phyloP scores from a whole-genome alignment of 37 sponge, comb jelly and placozoan species.

The Aplysina aerophoba region DNA sequence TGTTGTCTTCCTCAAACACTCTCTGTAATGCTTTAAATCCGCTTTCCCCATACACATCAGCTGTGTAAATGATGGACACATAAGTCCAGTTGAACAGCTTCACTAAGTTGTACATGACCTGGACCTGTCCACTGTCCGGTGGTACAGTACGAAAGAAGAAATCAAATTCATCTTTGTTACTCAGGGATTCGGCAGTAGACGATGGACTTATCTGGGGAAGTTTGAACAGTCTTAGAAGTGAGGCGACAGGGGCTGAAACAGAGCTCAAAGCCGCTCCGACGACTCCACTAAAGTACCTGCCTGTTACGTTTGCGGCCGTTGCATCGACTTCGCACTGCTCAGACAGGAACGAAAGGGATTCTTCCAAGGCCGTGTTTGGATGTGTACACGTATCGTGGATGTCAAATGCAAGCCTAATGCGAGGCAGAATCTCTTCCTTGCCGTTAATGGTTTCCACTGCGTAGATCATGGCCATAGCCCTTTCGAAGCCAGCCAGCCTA shows the following conservation, averaged over 20 bases:
- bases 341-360: conserved; percentile 13
- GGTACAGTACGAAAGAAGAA: conserved; percentile 39
- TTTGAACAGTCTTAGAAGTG: conserved; percentile 13
- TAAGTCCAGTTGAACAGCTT: conserved; percentile 22
- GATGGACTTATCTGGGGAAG: conserved; percentile 43
- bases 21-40: not conserved
- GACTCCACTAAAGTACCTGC: not conserved
- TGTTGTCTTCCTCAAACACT: no score
- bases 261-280: conserved; percentile 27
- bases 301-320: not conserved
- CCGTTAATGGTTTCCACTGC: conserved; percentile 22
- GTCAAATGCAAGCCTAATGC: conserved; percentile 22
- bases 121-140: conserved; percentile 24
- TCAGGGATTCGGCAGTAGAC: conserved; percentile 19
- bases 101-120: conserved; percentile 33
- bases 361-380: not conserved
- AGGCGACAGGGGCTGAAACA: conserved; percentile 17
- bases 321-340: not conserved
- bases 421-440: conserved; percentile 12
- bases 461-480: no score
- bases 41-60: not conserved
- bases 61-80: not conserved
- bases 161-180: conserved; percentile 7
- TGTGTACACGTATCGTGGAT: conserved; percentile 30
- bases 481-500: no score